Percentiles rank a stretch among this genome's conserved stretches.
These are phyloP conservation scores for Podilymbus podiceps DNA, from an alignment of 2,113 vertebrate genomes.

Conservation along the genomic window DNA sequence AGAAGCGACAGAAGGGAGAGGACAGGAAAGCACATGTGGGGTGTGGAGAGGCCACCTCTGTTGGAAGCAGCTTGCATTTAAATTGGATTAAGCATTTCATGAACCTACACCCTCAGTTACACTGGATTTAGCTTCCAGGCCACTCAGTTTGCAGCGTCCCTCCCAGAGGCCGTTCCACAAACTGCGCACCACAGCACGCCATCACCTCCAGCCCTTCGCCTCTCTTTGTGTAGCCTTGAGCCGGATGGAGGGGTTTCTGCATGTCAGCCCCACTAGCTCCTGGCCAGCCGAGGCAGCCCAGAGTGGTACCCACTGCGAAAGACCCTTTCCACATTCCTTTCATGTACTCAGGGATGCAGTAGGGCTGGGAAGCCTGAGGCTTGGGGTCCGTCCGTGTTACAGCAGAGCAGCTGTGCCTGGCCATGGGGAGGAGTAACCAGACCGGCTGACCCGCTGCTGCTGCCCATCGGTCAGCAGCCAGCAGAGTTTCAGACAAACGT, in stretches of 20 bases:
- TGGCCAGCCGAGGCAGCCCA: not conserved
- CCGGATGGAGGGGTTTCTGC: not conserved
- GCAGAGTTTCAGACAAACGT: not conserved
- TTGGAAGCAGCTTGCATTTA: not conserved
- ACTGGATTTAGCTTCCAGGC: not conserved
- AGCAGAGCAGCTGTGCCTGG: not conserved
- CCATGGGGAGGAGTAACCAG: not conserved
- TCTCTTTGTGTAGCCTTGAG: not conserved
- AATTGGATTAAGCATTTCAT: not conserved
- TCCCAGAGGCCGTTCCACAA: not conserved
- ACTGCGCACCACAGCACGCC: not conserved
- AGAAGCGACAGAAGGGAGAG: not conserved
- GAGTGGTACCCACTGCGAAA: not conserved
- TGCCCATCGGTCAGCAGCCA: not conserved
- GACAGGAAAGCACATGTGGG: not conserved
- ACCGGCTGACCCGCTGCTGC: not conserved
- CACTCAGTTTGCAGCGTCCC: not conserved
- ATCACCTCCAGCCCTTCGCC: not conserved
- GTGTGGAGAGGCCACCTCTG: not conserved
- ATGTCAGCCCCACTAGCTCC: fast-evolving
- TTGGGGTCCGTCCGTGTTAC: not conserved
- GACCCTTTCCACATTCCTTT: not conserved
- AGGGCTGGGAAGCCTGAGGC: not conserved
- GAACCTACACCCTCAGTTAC: not conserved
- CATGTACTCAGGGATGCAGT: not conserved